Base-by-base conservation (phyloP, 1,140 invertebrate species). In the Formica exsecta region DNA sequence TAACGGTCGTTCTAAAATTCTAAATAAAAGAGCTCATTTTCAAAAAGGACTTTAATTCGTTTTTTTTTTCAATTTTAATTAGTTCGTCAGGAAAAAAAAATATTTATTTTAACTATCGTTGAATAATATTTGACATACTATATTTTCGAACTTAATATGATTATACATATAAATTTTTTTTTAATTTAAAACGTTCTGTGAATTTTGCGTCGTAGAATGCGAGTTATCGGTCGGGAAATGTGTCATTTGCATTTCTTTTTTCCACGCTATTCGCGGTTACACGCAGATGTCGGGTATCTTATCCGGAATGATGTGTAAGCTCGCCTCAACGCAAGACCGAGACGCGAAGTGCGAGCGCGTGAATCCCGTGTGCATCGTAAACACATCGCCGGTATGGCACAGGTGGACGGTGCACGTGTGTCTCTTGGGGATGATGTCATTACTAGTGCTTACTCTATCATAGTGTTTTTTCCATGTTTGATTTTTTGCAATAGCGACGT, bases 381-480 rank as follows among this genome's bases (percentile, higher is more conserved):
- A 89, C 71, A 85, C n/a, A n/a, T 65, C 25, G 57, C 11, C 62
- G 44, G 61, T 59, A 65, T 16, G 51, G 59, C 74, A 59, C 90
- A 91, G 83, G 87, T 91, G 85, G 84, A 74, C 76, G 75, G 25
- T 79, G 70, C 89, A 91, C 89, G 90, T 88, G 89, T 25, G 32
- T 19, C 64, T 11, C 62, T 29, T 13, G 4, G 16, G 16, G 51
- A 76, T 88, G 89, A 90, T 87, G 86, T 88, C 89, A 90, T 89
- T 89, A 75, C 41, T 11, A 57, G 8, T 79, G 59, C 48, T 85
- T 79, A 74, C 19, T 61, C 77, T 74, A 51, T n/a, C 22, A 3
- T 3, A 62, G 36, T 74, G 85, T 87, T 90, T 75, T 87, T 89
- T 87, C 88, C 80, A 85, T 81, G 32, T 87, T 85, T 36, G 61